A percentile compares a stretch with the other conserved stretches of the same genome.
phyloP scores from a whole-genome alignment of 2,113 vertebrate genomes.

The Monarcha castaneiventris region DNA sequence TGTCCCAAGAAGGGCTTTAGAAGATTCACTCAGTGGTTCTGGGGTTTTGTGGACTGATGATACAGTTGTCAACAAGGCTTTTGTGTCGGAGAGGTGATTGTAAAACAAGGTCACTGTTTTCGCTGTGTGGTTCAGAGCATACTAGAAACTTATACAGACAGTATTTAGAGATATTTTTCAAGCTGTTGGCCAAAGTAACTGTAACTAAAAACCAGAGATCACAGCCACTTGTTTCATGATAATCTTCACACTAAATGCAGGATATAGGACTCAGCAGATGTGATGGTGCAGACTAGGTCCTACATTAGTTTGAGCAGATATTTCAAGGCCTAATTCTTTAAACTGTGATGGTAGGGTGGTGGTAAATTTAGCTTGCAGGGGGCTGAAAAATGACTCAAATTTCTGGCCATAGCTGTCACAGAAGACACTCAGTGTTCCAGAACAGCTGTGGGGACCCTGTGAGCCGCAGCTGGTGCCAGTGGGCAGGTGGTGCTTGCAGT shows the following conservation, averaged over 20 bases:
- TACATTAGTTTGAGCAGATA: not conserved
- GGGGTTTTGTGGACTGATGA: not conserved
- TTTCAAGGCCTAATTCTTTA: not conserved
- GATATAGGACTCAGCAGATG: not conserved
- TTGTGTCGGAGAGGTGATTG: not conserved
- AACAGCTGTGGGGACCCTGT: not conserved
- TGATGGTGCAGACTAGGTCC: not conserved
- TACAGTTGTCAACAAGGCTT: not conserved
- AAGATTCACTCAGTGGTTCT: not conserved
- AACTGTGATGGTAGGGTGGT: not conserved
- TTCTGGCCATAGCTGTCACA: not conserved
- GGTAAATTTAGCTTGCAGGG: not conserved
- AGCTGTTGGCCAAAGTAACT: not conserved
- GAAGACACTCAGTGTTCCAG: not conserved
- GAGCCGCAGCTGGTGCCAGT: accelerated
- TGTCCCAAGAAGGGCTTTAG: not conserved
- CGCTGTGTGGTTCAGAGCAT: accelerated
- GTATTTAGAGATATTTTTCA: not conserved
- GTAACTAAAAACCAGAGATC: not conserved
- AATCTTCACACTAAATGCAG: not conserved
- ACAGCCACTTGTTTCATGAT: not conserved
- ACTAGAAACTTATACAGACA: not conserved
- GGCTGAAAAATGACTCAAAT: not conserved
- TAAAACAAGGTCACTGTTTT: not conserved
- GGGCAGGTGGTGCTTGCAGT: not conserved